A percentile compares a stretch with the other conserved stretches of the same genome.
These are phyloP conservation scores for Drosophila neoperkinsi DNA, from an alignment of 2,888 invertebrate species.

Conservation along the genomic window DNA sequence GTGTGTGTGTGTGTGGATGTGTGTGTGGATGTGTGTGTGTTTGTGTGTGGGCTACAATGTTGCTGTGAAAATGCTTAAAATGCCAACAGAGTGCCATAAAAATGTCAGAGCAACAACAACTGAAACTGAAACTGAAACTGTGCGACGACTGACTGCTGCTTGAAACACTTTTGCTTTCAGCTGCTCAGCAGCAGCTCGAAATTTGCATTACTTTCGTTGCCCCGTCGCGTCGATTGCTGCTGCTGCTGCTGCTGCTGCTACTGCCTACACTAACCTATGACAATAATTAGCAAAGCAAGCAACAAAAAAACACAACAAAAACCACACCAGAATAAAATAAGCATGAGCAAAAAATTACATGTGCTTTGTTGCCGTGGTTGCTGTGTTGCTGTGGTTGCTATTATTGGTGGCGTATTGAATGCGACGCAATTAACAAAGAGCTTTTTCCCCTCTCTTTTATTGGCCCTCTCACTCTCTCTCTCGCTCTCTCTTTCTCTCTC, in stretches of 20 bases:
- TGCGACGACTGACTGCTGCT: conserved; percentile 14
- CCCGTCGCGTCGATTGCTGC: conserved; percentile 32
- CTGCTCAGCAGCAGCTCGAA: conserved; percentile 50
- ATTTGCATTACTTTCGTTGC: conserved; percentile 63
- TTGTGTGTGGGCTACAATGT: conserved; percentile 59
- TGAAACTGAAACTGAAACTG: conserved; percentile 22
- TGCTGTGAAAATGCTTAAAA: conserved; percentile 67
- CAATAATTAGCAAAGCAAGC: conserved; percentile 79
- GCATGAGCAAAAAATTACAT: conserved; percentile 20
- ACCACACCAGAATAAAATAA: conserved; percentile 40
- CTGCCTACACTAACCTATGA: conserved; percentile 82
- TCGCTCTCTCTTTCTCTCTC: neutral
- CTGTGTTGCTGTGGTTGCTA: conserved; percentile 19
- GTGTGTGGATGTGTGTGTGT: conserved; percentile 53
- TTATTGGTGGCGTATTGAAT: conserved; percentile 36
- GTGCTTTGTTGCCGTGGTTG: conserved; percentile 18
- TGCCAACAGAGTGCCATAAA: conserved; percentile 61
- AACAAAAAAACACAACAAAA: conserved; percentile 28
- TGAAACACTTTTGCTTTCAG: conserved; percentile 79
- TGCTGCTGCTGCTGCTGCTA: conserved; percentile 16
- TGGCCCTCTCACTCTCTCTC: conserved; percentile 2
- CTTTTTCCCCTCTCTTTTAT: conserved; percentile 20
- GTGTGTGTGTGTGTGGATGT: conserved; percentile 42
- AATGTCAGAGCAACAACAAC: conserved; percentile 49
- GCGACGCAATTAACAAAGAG: conserved; percentile 58